Conservation (phyloP, 2,797 vertebrate genomes). For the Pterois miles region DNA sequence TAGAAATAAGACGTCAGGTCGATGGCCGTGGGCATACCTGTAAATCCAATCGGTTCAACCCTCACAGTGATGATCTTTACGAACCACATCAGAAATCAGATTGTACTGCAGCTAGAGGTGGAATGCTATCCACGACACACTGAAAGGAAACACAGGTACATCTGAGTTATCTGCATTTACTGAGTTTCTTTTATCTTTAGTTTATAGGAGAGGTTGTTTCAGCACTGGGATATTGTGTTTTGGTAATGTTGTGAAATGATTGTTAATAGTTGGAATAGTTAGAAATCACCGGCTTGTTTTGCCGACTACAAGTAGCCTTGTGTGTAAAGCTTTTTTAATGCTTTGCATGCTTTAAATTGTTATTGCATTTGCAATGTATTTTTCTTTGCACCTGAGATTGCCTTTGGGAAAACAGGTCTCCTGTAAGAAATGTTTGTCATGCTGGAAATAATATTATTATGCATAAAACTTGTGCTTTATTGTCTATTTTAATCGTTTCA, state of each 20-base stretch:
- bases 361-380: no score
- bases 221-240: not conserved
- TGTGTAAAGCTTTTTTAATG: not conserved
- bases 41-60: slow-evolving; percentile 43
- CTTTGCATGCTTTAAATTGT: not conserved
- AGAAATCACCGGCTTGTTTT: not conserved
- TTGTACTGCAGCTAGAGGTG: slow-evolving; percentile 12
- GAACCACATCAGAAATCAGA: slow-evolving; percentile 24
- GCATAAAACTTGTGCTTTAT: not conserved
- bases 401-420: slow-evolving; percentile 1
- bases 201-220: not conserved
- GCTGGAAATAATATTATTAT: not conserved
- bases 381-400: not conserved
- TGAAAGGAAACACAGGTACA: slow-evolving; percentile 48
- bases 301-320: not conserved
- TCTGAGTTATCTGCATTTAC: not conserved
- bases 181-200: not conserved
- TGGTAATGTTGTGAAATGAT: not conserved
- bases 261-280: not conserved
- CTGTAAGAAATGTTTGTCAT: not conserved
- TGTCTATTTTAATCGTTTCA: not conserved
- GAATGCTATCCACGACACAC: not conserved
- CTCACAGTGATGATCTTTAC: slow-evolving; percentile 20
- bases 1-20: slow-evolving; percentile 64
- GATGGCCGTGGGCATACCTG: slow-evolving; percentile 29